Conservation (phyloP, 2,888 invertebrate genomes). For the Tuberolachnus salignus region DNA sequence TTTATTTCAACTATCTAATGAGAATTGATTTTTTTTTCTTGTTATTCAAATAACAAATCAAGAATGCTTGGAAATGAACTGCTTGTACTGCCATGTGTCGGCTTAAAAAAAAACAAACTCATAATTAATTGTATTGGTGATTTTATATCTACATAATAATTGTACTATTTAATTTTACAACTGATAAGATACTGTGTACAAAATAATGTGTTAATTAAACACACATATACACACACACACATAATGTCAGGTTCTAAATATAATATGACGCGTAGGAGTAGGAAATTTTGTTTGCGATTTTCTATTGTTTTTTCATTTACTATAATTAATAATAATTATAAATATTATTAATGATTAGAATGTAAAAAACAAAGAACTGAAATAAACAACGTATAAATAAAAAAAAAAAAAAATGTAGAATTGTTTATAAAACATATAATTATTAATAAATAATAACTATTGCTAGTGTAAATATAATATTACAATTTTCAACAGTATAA, state of each 20-base stretch:
- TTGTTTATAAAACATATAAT: background rate
- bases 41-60: too few relatives aligned
- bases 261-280: constrained; percentile 12
- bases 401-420: too few relatives aligned
- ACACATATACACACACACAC: constrained; percentile 9
- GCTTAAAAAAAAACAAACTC: too few relatives aligned
- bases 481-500: too few relatives aligned
- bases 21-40: too few relatives aligned
- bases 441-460: background rate
- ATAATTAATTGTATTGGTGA: background rate
- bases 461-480: too few relatives aligned
- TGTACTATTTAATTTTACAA: background rate
- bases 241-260: background rate
- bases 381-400: constrained; percentile 27
- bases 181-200: background rate
- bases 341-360: constrained; percentile 28
- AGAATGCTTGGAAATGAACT: too few relatives aligned
- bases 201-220: background rate
- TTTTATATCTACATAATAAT: background rate
- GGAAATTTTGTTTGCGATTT: constrained; percentile 33
- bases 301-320: constrained; percentile 10
- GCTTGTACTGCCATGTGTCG: too few relatives aligned
- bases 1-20: too few relatives aligned
- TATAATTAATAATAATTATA: constrained; percentile 12
- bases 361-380: constrained; percentile 41